Evolutionary conservation across 1,140 invertebrate species (phyloP).

Genomic region (Mercenaria mercenaria): DNA sequence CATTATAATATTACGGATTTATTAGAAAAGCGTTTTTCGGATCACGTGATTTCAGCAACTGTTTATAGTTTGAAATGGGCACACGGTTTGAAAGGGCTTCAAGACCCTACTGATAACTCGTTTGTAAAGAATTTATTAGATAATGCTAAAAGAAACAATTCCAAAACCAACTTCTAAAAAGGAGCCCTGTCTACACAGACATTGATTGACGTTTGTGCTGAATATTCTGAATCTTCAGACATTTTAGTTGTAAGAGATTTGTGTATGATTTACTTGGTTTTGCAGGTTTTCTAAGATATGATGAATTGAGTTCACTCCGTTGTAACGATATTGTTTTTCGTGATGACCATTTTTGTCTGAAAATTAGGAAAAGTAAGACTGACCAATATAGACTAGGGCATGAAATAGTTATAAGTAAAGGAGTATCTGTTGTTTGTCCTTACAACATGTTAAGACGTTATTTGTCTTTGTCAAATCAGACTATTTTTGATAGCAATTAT

Average conservation of each 20-base stretch:
- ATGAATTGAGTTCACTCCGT: slow-evolving; percentile 40
- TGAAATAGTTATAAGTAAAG: slow-evolving; percentile 51
- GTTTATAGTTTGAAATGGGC: slow-evolving; percentile 1
- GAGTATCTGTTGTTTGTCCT: slow-evolving; percentile 43
- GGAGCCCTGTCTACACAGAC: slow-evolving; percentile 9
- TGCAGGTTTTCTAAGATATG: slow-evolving; percentile 50
- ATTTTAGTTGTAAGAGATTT: slow-evolving; percentile 54
- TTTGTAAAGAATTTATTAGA: slow-evolving; percentile 38
- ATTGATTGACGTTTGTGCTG: slow-evolving; percentile 31
- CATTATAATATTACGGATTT: slow-evolving; percentile 40
- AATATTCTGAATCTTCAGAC: slow-evolving; percentile 16
- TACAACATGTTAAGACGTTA: slow-evolving; percentile 40
- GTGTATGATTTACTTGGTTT: slow-evolving; percentile 52
- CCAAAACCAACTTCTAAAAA: slow-evolving; percentile 1
- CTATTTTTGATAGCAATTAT: neutral
- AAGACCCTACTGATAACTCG: slow-evolving; percentile 28
- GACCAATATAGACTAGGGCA: slow-evolving; percentile 48
- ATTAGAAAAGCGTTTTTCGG: neutral
- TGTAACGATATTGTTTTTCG: slow-evolving; percentile 48
- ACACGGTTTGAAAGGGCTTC: neutral
- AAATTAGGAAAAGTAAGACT: slow-evolving; percentile 39
- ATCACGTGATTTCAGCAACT: neutral
- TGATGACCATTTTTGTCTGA: slow-evolving; percentile 39
- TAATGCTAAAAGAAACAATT: neutral
- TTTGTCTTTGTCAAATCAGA: neutral